Evolutionary conservation across 2,888 invertebrate genomes (phyloP), one percentile per base, ranked within the genome.

Genomic region (Camponotus fellah): DNA sequence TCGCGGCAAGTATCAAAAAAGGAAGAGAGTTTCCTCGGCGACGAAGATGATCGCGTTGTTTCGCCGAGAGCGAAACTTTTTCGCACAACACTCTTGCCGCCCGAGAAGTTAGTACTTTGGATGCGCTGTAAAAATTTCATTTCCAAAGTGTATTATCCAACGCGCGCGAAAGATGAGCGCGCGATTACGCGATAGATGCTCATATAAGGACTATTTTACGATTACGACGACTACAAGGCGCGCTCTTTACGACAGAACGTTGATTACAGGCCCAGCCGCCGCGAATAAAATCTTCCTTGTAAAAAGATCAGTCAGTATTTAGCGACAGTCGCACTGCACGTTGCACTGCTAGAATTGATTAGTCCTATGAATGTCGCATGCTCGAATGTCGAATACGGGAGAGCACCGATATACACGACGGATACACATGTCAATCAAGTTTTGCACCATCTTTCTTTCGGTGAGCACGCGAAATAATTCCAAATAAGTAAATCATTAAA

Each of bases 281-380:
- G 21, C 49, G 74, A 76, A 40, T 58, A 74, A 86, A 83, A 88
- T 90, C 90, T 87, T 87, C 87, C 90, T 87, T 77, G 84, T 69
- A 83, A 87, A 53, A 80, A 14, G 14, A 43, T 80, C 32, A 83
- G 87, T 85, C 88, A 87, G 85, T 86, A 87, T 90, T 85, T 90
- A 88, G 86, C 76, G 86, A 85, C 37, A 74, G 21, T 43, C 26
- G 85, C 86, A 91, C 88, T 89, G 92, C 92, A 91, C 91, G 91
- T 89, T 89, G 88, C 89, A 91, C 89, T 72, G 85, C 86, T 88
- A 86, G 88, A 83, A 87, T 77, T 84, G 86, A 79, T 53, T 90
- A 88, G 86, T 76, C 82, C 85, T 80, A 85, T 88, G 91, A 91
- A 93, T 92, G 91, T 89, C 85, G 92, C 92, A 93, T 93, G 93